A percentile compares a stretch with the other conserved stretches of the same genome.
Evolutionary conservation across 2,113 vertebrate genomes (phyloP).

Genomic region (Chloropsis hardwickii): DNA sequence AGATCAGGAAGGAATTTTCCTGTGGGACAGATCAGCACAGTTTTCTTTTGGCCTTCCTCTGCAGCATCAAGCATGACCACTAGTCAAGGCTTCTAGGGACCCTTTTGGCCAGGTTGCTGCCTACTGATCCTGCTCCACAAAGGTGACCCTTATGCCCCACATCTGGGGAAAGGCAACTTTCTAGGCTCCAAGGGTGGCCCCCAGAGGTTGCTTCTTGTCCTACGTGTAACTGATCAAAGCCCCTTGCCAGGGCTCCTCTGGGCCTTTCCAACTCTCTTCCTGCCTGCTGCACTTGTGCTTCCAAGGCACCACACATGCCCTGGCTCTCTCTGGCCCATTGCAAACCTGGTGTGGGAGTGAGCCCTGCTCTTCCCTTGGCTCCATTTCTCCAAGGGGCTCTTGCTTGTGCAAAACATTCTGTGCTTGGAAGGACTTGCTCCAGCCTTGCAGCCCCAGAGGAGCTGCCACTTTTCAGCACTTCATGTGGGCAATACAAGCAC

Average conservation of each 20-base stretch:
- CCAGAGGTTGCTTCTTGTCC: background rate
- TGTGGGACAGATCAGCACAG: background rate
- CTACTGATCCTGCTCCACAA: rapidly evolving
- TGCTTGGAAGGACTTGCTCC: background rate
- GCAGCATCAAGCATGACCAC: background rate
- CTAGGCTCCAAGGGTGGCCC: background rate
- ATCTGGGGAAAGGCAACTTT: background rate
- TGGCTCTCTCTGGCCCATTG: background rate
- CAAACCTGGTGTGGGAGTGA: rapidly evolving
- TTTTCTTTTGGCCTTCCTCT: background rate
- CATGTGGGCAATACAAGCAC: background rate
- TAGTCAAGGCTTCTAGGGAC: background rate
- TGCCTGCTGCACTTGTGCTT: background rate
- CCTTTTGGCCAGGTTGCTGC: background rate
- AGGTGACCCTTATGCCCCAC: background rate
- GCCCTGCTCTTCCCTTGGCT: background rate
- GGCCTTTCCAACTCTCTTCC: background rate
- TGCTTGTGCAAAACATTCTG: background rate
- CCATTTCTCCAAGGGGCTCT: background rate
- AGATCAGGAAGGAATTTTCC: background rate
- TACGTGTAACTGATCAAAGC: background rate
- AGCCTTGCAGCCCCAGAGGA: background rate
- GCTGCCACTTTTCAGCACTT: background rate
- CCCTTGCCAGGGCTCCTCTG: background rate
- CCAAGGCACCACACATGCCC: rapidly evolving